Evolutionary conservation across 2,797 vertebrate species (phyloP), one percentile per base, ranked within the genome.

Genomic region (Philypnodon macrostomus): DNA sequence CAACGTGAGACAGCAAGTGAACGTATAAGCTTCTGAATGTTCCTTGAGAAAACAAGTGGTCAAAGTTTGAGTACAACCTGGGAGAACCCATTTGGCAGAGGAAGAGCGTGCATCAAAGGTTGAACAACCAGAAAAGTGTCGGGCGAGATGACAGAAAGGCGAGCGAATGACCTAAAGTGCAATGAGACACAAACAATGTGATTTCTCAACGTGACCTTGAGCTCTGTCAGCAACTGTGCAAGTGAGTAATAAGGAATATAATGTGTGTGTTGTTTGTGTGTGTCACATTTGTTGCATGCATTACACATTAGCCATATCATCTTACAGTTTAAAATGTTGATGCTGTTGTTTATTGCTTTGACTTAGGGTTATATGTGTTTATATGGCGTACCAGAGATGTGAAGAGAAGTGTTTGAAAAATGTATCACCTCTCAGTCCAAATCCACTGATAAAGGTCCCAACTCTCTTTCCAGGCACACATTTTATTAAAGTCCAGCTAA

Each of bases 231-330:
- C 62, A 70, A 61, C 75, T 72, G 35, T 47, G 41, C 35, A 38
- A 49, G 85, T 88, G 76, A 87, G 83, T 84, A 69, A 60, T 61
- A 29, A 35, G 16, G 74, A 12, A 14, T 49, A 48, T 58, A 61
- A 18, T 29, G 13, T 47, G 23, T 31, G 32, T 53, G 24, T 30
- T 51, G 1, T 33, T 40, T 48, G 17, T 16, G 15, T n/a, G 29
- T 14, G 24, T 41, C 23, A 27, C 39, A 27, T 10, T 15, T 30
- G 15, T 17, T 29, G 26, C 38, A 40, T 8, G 21, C 16, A 14
- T 15, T 27, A 15, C 24, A 15, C 38, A 6, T 33, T 24, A 27
- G 4, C 2, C 9, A 29, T 24, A 29, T 5, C 27, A 29, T 29
- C 14, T 24, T 8, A 41, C 4, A 4, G 14, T 5, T 21, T 13